Base-by-base conservation (phyloP, 1,140 invertebrate species). In the Delia radicum region DNA sequence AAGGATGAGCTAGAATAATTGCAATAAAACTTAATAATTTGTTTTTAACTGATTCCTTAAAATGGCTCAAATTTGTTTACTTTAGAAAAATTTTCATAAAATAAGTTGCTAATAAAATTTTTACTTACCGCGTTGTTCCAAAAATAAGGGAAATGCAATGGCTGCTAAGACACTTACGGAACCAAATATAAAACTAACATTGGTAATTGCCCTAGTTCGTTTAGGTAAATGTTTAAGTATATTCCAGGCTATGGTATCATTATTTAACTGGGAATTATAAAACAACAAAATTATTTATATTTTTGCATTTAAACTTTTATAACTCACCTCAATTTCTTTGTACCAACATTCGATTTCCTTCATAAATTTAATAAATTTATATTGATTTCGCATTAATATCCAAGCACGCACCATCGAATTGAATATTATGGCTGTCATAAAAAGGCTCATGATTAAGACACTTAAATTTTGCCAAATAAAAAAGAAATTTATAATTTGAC, bases 401-500 rank as follows among this genome's bases (percentile, higher is more conserved):
- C 62, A 3, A 18, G 61, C 55, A 15, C 75, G 75, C 8, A 76
- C 27, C 0, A 76, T 31, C 13, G 75, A 55, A 63, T 76, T 76
- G 21, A 26, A 62, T 18, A 76, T 13, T 24, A 76, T 76, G 18
- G 42, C 67, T 3, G 46, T 61, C 75, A 76, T 73, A 27, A 76
- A 76, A 15, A 72, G 31, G 21, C 75, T 37, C 27, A 76, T 29
- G 24, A 72, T 37, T 8, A 76, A 5, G 2, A 37, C 29, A 26
- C 26, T 46, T 18, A 76, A 7, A 37, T 76, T 29, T 8, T 67
- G 2, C 37, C 27, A 72, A 71, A 61, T 62, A 7, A 18, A 46
- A 8, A 29, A 15, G 26, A 72, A 12, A 72, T 76, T 21, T n/a
- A 26, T 24, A 24, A 76, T 3, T 55, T 76, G 28, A 21, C 26